Base-by-base conservation (phyloP, 2,888 invertebrate species). In the Drosophila koepferae region DNA sequence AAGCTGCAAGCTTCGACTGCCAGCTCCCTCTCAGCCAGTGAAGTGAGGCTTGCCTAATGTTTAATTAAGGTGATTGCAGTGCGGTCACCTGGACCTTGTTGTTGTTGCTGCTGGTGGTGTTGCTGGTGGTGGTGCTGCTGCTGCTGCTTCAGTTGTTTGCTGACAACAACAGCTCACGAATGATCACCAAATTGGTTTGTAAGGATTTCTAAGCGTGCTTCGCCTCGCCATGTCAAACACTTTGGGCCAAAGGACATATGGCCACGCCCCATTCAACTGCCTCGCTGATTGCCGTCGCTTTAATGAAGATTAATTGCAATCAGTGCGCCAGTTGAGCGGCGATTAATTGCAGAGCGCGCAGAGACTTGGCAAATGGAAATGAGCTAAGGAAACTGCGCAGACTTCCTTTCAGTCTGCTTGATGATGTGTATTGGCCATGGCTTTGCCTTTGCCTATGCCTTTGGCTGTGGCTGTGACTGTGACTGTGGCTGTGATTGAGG, bases 241-340 rank as follows among this genome's bases (percentile, higher is more conserved):
- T 89, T 80, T 73, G 84, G 81, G 74, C 81, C 85, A 90, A 80
- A 82, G 86, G 82, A 89, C 82, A 87, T 67, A 9, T 44, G 14
- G 16, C 23, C 48, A 9, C 48, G 31, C 14, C 44, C 58, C 5
- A n/a, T n/a, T 23, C 55, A 7, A 10, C 34, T 31, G 2, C 14
- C 40, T n/a, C 49, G 43, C 54, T 67, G 70, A 80, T 79, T 71
- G 68, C 68, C 54, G 64, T 64, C 70, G 70, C 75, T 86, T 89
- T 92, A 92, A 92, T 92, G 92, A 92, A 92, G 92, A 92, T 92
- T 92, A 92, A 92, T 92, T 92, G 93, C 92, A 91, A 91, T 91
- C 91, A 86, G 91, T 89, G 88, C 86, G 85, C 90, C 82, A 83
- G 81, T 89, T 91, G 91, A 91, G 91, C 85, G 77, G 82, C 92